A percentile compares a stretch with the other conserved stretches of the same genome.
Evolutionary conservation across 2,888 invertebrate species (phyloP).

Genomic region (Pogonocherus hispidulus): DNA sequence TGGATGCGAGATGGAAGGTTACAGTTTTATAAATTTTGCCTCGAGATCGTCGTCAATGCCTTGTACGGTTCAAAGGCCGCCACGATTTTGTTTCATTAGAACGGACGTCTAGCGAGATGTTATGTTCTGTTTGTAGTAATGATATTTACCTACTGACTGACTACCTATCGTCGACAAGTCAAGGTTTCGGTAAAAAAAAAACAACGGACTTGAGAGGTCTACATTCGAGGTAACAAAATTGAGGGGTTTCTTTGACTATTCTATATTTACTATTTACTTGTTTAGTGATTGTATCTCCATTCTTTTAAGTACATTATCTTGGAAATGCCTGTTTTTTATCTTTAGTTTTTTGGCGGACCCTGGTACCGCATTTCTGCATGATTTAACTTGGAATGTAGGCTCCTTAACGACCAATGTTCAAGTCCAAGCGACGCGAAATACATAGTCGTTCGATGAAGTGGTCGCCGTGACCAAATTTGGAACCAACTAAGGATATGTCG

Average conservation of each 20-base stretch:
- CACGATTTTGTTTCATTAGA: slow-evolving; percentile 24
- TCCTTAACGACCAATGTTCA: background rate
- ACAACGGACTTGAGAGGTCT: background rate
- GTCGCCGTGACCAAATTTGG: slow-evolving; percentile 23
- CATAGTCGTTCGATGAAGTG: background rate
- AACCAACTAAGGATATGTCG: slow-evolving; percentile 15
- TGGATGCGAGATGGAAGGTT: slow-evolving; percentile 41
- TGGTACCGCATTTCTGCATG: no score
- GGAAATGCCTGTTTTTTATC: no score
- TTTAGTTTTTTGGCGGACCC: no score
- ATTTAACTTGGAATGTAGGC: background rate
- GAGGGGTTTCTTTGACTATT: background rate
- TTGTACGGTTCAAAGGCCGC: slow-evolving; percentile 34
- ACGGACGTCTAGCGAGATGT: background rate
- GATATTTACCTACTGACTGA: slow-evolving; percentile 4
- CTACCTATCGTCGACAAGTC: background rate
- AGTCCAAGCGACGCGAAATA: slow-evolving; percentile 1
- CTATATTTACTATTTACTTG: no score
- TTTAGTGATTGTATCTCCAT: no score
- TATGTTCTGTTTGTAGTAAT: background rate
- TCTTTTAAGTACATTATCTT: no score
- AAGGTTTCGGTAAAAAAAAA: slow-evolving; percentile 18
- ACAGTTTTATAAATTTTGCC: slow-evolving; percentile 24
- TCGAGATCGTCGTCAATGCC: slow-evolving; percentile 24
- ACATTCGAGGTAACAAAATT: background rate